These are phyloP conservation scores for Metaphire vulgaris DNA, from an alignment of 1,140 invertebrate species.

Conservation along the genomic window DNA sequence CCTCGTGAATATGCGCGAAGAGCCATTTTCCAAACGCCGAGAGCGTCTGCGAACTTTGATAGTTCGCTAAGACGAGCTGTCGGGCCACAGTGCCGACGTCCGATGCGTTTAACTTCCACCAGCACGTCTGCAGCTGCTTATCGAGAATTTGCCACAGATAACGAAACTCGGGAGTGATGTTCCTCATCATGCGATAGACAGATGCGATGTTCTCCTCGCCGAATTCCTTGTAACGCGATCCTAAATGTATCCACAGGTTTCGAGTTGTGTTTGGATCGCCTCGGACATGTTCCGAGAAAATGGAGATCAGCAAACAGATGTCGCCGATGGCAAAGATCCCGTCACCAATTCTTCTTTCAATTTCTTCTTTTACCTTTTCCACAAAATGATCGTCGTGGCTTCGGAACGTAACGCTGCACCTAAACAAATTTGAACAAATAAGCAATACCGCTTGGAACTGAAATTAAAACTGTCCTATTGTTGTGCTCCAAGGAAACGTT, in stretches of 20 bases:
- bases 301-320: slow-evolving; percentile 57
- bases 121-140: slow-evolving; percentile 57
- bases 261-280: slow-evolving; percentile 55
- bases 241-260: slow-evolving; percentile 64
- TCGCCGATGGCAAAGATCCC: slow-evolving; percentile 60
- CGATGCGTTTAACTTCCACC: slow-evolving; percentile 56
- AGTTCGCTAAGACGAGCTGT: slow-evolving; percentile 46
- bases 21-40: slow-evolving; percentile 58
- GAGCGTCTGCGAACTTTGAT: slow-evolving; percentile 52
- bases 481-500: too few species aligned
- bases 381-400: slow-evolving; percentile 30
- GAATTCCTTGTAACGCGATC: slow-evolving; percentile 58
- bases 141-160: slow-evolving; percentile 61
- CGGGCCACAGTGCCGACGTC: slow-evolving; percentile 59
- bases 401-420: slow-evolving; percentile 28
- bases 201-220: slow-evolving; percentile 56
- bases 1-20: slow-evolving; percentile 58
- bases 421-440: background rate
- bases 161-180: slow-evolving; percentile 35
- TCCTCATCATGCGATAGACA: slow-evolving; percentile 6
- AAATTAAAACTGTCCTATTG: too few species aligned
- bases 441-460: too few species aligned
- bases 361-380: slow-evolving; percentile 33
- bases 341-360: slow-evolving; percentile 47
- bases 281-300: slow-evolving; percentile 41